These are phyloP conservation scores for Stictonetta naevosa DNA, from an alignment of 2,113 vertebrate genomes.

Conservation along the genomic window DNA sequence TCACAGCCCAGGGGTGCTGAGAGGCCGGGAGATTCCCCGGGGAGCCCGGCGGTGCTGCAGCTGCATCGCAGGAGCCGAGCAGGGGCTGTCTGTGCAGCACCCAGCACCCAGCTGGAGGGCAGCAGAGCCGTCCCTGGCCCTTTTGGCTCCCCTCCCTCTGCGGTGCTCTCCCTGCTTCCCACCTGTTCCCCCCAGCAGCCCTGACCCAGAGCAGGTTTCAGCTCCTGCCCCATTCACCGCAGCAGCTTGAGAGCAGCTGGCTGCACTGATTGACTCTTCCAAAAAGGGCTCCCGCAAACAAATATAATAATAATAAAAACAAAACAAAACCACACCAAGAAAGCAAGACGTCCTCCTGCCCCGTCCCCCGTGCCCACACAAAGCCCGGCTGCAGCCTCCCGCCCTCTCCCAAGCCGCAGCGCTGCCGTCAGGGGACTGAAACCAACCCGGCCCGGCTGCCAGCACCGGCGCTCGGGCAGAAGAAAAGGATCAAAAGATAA, in stretches of 20 bases:
- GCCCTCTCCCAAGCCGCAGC: not conserved
- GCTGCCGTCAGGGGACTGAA: slow-evolving; percentile 7
- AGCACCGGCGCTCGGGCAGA: not conserved
- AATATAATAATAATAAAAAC: not conserved
- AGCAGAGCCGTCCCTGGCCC: not conserved
- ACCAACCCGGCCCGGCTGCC: not conserved
- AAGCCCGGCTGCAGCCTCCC: not conserved
- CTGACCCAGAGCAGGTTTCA: not conserved
- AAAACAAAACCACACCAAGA: not conserved
- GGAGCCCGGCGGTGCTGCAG: not conserved
- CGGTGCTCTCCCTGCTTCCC: slow-evolving; percentile 49
- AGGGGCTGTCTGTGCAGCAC: not conserved
- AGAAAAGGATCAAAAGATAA: not conserved
- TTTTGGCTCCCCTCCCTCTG: not conserved
- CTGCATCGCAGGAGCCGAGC: not conserved
- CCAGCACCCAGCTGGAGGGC: not conserved
- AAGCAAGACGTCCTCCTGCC: not conserved
- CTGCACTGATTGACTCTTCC: not conserved
- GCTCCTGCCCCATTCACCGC: not conserved
- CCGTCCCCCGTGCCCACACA: not conserved
- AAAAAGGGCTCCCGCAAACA: not conserved
- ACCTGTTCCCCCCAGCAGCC: slow-evolving; percentile 45
- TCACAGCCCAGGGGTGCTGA: not conserved
- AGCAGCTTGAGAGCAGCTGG: slow-evolving; percentile 71
- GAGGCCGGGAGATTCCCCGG: not conserved